Evolutionary conservation across 35 echinoderm and acorn worm genomes (phyloP).

Genomic region (Hemicentrotus pulcherrimus): DNA sequence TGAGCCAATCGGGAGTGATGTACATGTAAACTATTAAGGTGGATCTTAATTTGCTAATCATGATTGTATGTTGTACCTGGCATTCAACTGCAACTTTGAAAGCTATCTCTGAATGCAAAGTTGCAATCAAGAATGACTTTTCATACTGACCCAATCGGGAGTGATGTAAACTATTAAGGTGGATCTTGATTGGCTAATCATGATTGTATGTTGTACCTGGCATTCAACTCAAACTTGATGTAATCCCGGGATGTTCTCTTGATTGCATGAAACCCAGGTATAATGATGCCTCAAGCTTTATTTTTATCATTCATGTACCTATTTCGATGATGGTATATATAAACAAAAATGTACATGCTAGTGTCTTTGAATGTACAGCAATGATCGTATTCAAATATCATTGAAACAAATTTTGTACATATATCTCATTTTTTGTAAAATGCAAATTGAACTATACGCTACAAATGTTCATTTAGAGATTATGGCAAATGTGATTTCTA

Average conservation of each 20-base stretch:
- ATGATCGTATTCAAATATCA: neutral
- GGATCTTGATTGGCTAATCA: neutral
- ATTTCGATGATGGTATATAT: neutral
- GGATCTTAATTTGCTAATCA: too few species aligned
- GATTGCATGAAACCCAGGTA: neutral
- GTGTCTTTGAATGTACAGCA: neutral
- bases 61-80: too few species aligned
- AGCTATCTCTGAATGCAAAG: too few species aligned
- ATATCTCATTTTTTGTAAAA: neutral
- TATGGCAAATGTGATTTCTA: neutral
- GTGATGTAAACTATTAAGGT: too few species aligned
- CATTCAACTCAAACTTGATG: neutral
- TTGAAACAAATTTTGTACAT: constrained; percentile 14
- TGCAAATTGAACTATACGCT: neutral
- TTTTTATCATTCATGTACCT: neutral
- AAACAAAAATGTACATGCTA: neutral
- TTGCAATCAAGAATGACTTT: too few species aligned
- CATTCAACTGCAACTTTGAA: too few species aligned
- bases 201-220: neutral
- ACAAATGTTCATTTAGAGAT: neutral
- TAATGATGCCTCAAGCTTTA: neutral
- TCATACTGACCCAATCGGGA: too few species aligned
- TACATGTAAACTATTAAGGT: too few species aligned
- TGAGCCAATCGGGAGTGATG: too few species aligned
- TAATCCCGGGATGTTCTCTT: neutral